Base-by-base conservation (phyloP, 2,888 invertebrate species). In the Clusia tigrina region DNA sequence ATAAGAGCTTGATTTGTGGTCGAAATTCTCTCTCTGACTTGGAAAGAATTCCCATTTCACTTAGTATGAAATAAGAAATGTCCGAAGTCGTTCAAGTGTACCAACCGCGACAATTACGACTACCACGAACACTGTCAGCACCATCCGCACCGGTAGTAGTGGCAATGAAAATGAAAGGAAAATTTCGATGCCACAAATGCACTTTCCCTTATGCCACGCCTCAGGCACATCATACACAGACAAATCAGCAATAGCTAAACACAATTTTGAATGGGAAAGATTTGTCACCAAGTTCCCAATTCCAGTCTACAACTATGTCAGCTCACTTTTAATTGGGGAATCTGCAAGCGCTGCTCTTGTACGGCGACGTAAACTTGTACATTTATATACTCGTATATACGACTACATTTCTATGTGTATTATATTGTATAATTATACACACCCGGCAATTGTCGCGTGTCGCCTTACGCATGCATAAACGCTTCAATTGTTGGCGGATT, bases 61-160 rank as follows among this genome's bases (percentile, higher is more conserved):
- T 57, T 48, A 48, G n/a, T 25, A n/a, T 23, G 20, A 37, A 26
- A n/a, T 24, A 42, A 59, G 17, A 59, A 24, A 24, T 60, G 73
- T 74, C 71, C 78, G 77, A 69, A 72, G 67, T 62, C 76, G 71
- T 68, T 76, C 76, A 71, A 66, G 71, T 77, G 75, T 55, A 58
- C 51, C 37, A 37, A 42, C 18, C 18, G 5, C 48, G 20, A 58
- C 75, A 75, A 74, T 77, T 76, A 76, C 54, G 32, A n/a, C 32
- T 32, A 3, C 2, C 48, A 3, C 48, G 9, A 22, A 2, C 22
- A 15, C 51, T 22, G 55, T 15, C 52, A 37, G 15, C 53, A 60
- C 52, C 53, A 24, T 2, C 59, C 48, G 32, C 38, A 12, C 24
- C 52, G 63, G 60, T 64, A 66, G 64, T 69, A 66, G 73, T 74